Evolutionary conservation across 2,888 invertebrate genomes (phyloP), one percentile per base, ranked within the genome.

Genomic region (Euclidia mi): DNA sequence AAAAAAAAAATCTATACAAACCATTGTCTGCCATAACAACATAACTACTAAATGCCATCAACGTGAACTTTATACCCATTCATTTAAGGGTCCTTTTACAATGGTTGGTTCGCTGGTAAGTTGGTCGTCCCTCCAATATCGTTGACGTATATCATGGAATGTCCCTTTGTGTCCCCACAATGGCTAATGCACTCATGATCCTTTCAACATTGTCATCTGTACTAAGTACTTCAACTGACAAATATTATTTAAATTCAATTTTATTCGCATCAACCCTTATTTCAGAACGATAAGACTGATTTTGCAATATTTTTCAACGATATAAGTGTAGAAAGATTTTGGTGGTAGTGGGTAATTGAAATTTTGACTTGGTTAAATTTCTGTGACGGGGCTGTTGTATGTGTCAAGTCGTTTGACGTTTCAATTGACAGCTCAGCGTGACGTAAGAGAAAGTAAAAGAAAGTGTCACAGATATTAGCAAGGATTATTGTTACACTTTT

Each of bases 131-230:
- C 80, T 82, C 80, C 59, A 78, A 71, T 81, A 78, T 76, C 86
- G 87, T 85, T 91, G 91, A 92, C 90, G 87, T 85, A 71, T 84
- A 81, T 81, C 82, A 85, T 84, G 82, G 87, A 79, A 83, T 79
- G 74, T 78, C 70, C 71, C 72, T 84, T 92, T 92, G 91, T 92
- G 64, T 62, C 47, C 49, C 63, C 78, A 93, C 92, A 93, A 93
- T 82, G 78, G 88, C 91, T 93, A 93, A 93, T 93, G 87, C 77
- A 91, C 91, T 93, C 92, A 89, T 91, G 90, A 89, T 89, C 90
- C 85, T 92, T 92, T 91, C 91, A 93, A 88, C 92, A 85, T 82
- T 90, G 89, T 90, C 89, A 93, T 91, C 88, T 84, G 82, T 88
- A 90, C 92, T 92, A 91, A 92, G 92, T 92, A 92, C 92, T 84